Evolutionary conservation across 1,140 invertebrate species (phyloP).

Genomic region (Caerostris darwini): DNA sequence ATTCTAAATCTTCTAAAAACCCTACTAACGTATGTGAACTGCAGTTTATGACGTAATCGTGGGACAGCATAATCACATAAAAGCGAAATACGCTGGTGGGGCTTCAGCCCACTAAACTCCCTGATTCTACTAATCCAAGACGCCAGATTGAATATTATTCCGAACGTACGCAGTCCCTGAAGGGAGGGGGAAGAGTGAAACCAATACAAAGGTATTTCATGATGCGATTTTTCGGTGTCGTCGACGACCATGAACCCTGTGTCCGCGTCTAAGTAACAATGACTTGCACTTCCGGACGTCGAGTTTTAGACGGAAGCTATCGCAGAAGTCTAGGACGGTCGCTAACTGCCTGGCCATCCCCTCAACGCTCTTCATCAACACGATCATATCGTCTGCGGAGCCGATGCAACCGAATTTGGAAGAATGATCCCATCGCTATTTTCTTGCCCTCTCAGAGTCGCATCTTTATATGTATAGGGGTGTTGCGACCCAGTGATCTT

Average conservation of each 20-base stretch:
- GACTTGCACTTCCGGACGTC: neutral
- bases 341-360: too few species aligned
- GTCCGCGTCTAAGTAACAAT: neutral
- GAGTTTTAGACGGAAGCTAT: neutral
- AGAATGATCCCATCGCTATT: neutral
- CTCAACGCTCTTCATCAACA: too few species aligned
- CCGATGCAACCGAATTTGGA: too few species aligned
- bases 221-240: neutral
- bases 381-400: too few species aligned
- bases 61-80: neutral
- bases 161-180: neutral
- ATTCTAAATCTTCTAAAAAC: too few species aligned
- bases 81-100: neutral
- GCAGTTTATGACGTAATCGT: neutral
- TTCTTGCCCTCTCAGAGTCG: too few species aligned
- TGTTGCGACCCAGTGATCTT: too few species aligned
- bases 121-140: neutral
- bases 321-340: too few species aligned
- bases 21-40: too few species aligned
- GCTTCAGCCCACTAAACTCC: neutral
- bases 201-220: neutral
- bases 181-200: too few species aligned
- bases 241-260: neutral
- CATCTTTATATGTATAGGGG: too few species aligned
- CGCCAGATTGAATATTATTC: neutral